Percentiles rank a stretch among this genome's conserved stretches.
Conservation (phyloP, 2,113 vertebrate species). For the Tetraodon nigroviridis region DNA sequence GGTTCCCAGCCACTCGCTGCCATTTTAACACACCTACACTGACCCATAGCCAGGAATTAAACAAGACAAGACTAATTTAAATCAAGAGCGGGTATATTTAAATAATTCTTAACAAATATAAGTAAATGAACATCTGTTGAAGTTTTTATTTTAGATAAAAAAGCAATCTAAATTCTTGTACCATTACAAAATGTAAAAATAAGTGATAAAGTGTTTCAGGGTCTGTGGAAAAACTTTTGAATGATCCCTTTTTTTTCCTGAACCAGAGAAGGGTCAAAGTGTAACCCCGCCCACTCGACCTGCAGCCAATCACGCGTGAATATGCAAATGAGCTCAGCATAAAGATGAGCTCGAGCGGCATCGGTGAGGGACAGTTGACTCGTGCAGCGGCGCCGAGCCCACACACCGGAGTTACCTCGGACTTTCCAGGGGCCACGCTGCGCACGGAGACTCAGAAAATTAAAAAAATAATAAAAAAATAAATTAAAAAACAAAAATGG, state of each 20-base stretch:
- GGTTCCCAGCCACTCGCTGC: not conserved
- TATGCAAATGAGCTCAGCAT: slow-evolving; percentile 72
- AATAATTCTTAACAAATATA: too few relatives aligned
- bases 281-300: slow-evolving; percentile 44
- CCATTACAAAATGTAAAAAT: not conserved
- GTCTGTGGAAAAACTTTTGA: not conserved
- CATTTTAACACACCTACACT: slow-evolving; percentile 42
- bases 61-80: not conserved
- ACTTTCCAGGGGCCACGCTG: not conserved
- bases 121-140: too few relatives aligned
- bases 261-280: slow-evolving; percentile 20
- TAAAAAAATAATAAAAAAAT: not conserved
- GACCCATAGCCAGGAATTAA: not conserved
- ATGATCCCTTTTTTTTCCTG: slow-evolving; percentile 8
- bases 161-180: too few relatives aligned
- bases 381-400: not conserved
- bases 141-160: too few relatives aligned
- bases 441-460: not conserved
- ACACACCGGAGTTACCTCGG: slow-evolving; percentile 34
- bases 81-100: not conserved
- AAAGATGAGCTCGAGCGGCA: slow-evolving; percentile 64
- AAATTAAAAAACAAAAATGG: too few relatives aligned
- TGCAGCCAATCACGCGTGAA: slow-evolving; percentile 60
- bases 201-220: not conserved
- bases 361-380: slow-evolving; percentile 53